Conservation (phyloP, 1,140 invertebrate species). For the Heliconius hewitsoni region DNA sequence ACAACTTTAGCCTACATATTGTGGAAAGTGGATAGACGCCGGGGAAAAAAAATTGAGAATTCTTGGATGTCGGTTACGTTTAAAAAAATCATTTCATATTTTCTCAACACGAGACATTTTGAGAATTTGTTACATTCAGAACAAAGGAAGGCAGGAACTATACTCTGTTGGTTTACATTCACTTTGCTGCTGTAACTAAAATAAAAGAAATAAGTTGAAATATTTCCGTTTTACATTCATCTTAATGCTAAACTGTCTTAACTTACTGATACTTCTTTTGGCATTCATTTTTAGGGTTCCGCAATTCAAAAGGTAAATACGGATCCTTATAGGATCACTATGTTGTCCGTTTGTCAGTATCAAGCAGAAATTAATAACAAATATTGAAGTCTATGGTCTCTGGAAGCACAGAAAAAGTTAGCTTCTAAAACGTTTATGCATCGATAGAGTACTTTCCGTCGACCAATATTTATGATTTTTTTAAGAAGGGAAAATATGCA, state of each 20-base stretch:
- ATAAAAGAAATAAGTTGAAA: constrained; percentile 17
- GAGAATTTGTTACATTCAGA: constrained; percentile 21
- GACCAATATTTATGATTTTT: not conserved
- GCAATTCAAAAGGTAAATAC: no score
- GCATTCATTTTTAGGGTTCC: not conserved
- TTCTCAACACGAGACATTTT: constrained; percentile 20
- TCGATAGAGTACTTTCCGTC: not conserved
- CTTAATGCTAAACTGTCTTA: not conserved
- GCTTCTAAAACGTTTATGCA: no score
- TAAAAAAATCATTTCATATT: constrained; percentile 27
- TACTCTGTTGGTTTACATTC: constrained; percentile 17
- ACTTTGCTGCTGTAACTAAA: constrained; percentile 16
- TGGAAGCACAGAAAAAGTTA: no score
- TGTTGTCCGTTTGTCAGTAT: no score
- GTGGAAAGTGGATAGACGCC: constrained; percentile 11
- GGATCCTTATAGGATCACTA: no score
- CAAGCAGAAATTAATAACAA: no score
- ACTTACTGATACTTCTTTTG: not conserved
- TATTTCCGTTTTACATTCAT: not conserved
- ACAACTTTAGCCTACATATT: constrained; percentile 29
- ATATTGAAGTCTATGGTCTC: no score
- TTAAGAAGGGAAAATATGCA: no score
- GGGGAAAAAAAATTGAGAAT: not conserved
- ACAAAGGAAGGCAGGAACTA: constrained; percentile 9
- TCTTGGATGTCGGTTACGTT: constrained; percentile 23